Percentiles rank a stretch among this genome's conserved stretches.
phyloP scores from a whole-genome alignment of 2,888 invertebrate species.

The Barypeithes pellucidus region DNA sequence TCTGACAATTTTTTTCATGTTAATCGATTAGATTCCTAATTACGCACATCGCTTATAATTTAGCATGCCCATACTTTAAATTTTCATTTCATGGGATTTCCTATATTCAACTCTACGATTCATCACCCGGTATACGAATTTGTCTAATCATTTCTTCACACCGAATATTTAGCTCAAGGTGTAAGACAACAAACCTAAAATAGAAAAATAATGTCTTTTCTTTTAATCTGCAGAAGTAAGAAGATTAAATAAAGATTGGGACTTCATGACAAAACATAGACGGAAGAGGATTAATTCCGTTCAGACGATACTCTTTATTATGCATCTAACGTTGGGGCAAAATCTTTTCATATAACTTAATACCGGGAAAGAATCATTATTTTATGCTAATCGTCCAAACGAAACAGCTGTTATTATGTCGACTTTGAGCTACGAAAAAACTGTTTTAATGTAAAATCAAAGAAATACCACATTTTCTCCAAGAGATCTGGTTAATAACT shows the following conservation, averaged over 20 bases:
- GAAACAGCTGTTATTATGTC: constrained; percentile 11
- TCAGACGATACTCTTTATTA: constrained; percentile 18
- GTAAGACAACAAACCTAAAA: constrained; percentile 22
- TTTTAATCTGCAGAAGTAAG: constrained; percentile 1
- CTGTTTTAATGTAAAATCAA: no score
- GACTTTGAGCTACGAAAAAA: no score
- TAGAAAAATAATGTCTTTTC: constrained; percentile 31
- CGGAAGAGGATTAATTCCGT: constrained; percentile 34
- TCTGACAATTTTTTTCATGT: no score
- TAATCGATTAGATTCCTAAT: no score
- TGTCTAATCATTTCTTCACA: no score
- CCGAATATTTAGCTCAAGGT: neutral
- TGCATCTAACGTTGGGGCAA: constrained; percentile 5
- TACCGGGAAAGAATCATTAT: neutral
- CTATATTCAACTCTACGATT: no score
- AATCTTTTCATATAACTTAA: constrained; percentile 2
- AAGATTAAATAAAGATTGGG: constrained; percentile 27
- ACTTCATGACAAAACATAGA: constrained; percentile 36
- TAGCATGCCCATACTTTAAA: no score
- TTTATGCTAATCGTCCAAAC: neutral
- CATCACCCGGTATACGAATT: no score
- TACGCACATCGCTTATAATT: no score
- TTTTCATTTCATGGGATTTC: no score
- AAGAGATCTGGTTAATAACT: no score
- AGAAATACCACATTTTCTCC: no score